Percentiles rank a stretch among this genome's conserved stretches.
These are phyloP conservation scores for Apis cerana DNA, from an alignment of 1,140 invertebrate genomes.

Conservation along the genomic window DNA sequence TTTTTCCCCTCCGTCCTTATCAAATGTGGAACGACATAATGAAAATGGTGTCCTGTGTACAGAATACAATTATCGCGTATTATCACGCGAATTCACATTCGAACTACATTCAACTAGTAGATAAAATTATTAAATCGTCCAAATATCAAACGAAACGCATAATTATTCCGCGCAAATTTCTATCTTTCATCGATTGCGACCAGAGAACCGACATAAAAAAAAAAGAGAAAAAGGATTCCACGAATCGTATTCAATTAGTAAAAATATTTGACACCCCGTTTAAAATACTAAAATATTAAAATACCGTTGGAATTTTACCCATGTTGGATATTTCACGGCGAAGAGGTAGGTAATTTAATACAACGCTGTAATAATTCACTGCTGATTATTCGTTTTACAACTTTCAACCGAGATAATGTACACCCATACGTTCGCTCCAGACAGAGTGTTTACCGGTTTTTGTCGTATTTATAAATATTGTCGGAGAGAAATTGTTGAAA, in stretches of 20 bases:
- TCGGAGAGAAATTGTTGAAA: neutral
- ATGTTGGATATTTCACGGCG: neutral
- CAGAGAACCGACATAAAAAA: neutral
- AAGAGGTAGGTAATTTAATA: neutral
- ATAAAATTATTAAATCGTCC: too few species aligned
- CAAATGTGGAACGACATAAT: too few species aligned
- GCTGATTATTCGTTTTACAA: neutral
- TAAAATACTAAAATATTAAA: neutral
- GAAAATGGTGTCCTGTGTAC: too few species aligned
- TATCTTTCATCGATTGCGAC: too few species aligned
- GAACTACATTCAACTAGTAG: too few species aligned
- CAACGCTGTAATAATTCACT: conserved; percentile 2
- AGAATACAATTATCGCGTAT: too few species aligned
- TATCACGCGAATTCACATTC: too few species aligned
- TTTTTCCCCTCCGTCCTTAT: neutral
- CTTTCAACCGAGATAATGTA: neutral
- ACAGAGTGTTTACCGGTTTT: neutral
- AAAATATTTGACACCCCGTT: neutral
- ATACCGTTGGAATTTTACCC: neutral
- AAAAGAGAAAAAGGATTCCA: neutral
- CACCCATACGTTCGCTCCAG: neutral
- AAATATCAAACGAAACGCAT: too few species aligned
- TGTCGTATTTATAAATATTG: conserved; percentile 1
- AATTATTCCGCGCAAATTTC: too few species aligned
- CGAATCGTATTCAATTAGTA: neutral